phyloP scores from a whole-genome alignment of 2,113 vertebrate species.

The Passer domesticus region DNA sequence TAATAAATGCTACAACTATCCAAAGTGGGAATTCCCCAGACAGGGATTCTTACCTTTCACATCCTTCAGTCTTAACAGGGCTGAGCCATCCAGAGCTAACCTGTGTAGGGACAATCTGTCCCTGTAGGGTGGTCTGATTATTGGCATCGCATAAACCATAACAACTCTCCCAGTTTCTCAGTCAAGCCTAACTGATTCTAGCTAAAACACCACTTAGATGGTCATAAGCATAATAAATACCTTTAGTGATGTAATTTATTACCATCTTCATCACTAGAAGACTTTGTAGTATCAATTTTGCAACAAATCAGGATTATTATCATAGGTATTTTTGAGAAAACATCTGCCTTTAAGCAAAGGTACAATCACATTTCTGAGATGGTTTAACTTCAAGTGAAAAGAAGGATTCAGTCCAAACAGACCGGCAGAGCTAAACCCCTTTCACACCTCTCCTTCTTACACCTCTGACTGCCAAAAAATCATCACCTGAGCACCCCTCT shows the following conservation, averaged over 20 bases:
- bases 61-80: background rate
- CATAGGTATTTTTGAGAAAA: background rate
- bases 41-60: background rate
- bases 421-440: background rate
- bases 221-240: background rate
- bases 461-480: background rate
- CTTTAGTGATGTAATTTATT: background rate
- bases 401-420: background rate
- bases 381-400: background rate
- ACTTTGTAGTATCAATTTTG: background rate
- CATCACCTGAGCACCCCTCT: background rate
- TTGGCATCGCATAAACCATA: background rate
- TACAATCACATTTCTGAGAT: background rate
- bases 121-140: background rate
- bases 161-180: background rate
- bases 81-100: background rate
- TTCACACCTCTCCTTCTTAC: background rate
- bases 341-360: background rate
- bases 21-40: background rate
- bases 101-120: background rate
- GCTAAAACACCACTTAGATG: background rate
- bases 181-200: background rate
- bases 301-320: background rate
- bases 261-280: background rate
- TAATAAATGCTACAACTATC: accelerated